Evolutionary conservation across 2,888 invertebrate species (phyloP), one percentile per base, ranked within the genome.

Genomic region (Sussaba pulchella): DNA sequence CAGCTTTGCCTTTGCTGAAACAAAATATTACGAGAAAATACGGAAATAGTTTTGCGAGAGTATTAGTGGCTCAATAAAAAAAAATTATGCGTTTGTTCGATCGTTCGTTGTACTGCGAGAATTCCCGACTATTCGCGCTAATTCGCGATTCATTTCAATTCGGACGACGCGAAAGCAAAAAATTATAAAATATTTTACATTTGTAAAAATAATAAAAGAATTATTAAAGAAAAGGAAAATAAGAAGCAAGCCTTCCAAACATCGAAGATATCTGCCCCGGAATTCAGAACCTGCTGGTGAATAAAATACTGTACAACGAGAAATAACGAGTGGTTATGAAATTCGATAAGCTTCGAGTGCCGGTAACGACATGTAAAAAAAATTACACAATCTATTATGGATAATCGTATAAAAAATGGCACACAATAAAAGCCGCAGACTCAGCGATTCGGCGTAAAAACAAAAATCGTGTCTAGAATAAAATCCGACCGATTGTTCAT

Each of bases 1-100:
- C 88, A 89, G 89, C 87, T 86, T 87, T 88, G 89, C 87, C 87
- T 88, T 81, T 86, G 90, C 91, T 91, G 91, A 90, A 92, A 91
- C 82, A 89, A 90, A 89, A 74, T 81, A 70, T 81, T 71, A 78
- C 70, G 78, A 74, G 52, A 70, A 67, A 80, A 78, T 70, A 78
- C 74, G 70, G 75, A 31, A 78, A 78, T 59, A 81, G 64, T 73
- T 85, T 84, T 83, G 81, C 87, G 84, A 85, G 85, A 84, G 87
- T 80, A 87, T 86, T 88, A 89, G 86, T 87, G 86, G 79, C 77
- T 85, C 77, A 74, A 81, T 78, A 79, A 83, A 81, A 57, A 80
- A n/a, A n/a, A n/a, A n/a, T n/a, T 69, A 59, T 36, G 63, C 26
- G 64, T 41, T 59, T 77, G 31, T 47, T 47, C 43, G 36, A 36